Evolutionary conservation across 2,797 vertebrate species (phyloP).

Genomic region (Stomatorhinus walkeri): DNA sequence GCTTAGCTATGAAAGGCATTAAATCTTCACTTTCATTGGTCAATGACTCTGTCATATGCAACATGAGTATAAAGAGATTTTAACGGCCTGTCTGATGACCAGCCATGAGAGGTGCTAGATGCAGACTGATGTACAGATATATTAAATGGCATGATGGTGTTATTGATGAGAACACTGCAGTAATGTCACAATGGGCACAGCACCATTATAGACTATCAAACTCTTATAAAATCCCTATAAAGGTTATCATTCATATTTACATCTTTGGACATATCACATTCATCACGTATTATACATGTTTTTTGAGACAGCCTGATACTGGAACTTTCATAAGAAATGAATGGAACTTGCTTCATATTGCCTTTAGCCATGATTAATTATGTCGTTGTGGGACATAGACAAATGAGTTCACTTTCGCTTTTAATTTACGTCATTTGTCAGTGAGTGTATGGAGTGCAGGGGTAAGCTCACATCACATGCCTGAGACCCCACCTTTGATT

Average conservation of each 20-base stretch:
- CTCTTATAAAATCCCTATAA: neutral
- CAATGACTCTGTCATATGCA: neutral
- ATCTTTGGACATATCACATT: neutral
- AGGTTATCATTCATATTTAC: neutral
- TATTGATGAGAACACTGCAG: neutral
- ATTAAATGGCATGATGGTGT: neutral
- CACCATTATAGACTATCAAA: neutral
- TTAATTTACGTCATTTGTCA: slow-evolving; percentile 1
- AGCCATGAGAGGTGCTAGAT: neutral
- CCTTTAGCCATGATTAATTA: slow-evolving; percentile 11
- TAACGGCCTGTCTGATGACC: neutral
- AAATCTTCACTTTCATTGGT: slow-evolving; percentile 6
- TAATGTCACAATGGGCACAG: neutral
- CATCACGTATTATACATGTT: neutral
- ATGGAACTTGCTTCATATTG: neutral
- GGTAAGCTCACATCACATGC: neutral
- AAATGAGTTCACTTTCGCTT: neutral
- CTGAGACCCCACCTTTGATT: neutral
- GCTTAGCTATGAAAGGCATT: neutral
- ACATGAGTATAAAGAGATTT: neutral
- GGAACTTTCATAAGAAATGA: neutral
- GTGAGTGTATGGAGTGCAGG: neutral
- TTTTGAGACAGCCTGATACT: neutral
- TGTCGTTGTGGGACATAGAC: neutral
- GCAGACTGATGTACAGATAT: neutral